Evolutionary conservation across 1,140 invertebrate genomes (phyloP).

Genomic region (Neodiprion pinetum): DNA sequence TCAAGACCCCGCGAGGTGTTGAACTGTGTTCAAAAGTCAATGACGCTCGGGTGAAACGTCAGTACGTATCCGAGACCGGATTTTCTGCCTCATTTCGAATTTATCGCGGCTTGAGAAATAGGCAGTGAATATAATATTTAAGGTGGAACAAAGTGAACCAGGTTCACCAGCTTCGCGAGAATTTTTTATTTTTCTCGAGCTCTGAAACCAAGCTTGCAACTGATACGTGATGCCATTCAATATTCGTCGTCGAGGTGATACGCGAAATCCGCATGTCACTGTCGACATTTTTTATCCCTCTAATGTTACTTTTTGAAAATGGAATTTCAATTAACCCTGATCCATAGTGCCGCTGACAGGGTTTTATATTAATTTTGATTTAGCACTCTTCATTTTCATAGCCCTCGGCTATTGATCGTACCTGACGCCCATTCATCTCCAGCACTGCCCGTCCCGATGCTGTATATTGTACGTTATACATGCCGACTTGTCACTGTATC

Average conservation of each 20-base stretch:
- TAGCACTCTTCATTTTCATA: background rate
- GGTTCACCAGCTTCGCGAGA: too few relatives aligned
- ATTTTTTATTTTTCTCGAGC: too few relatives aligned
- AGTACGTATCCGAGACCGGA: too few relatives aligned
- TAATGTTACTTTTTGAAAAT: background rate
- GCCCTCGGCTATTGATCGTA: background rate
- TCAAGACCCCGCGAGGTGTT: constrained; percentile 18
- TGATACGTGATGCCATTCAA: too few relatives aligned
- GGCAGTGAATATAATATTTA: too few relatives aligned
- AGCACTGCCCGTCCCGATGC: too few relatives aligned
- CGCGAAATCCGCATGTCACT: too few relatives aligned
- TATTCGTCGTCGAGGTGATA: too few relatives aligned
- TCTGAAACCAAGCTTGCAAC: too few relatives aligned
- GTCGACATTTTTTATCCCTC: background rate
- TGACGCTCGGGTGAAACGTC: background rate
- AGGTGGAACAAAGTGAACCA: too few relatives aligned
- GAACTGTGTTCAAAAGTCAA: background rate
- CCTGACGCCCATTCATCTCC: background rate
- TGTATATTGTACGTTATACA: background rate
- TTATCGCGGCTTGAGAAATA: too few relatives aligned
- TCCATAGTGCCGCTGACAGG: background rate
- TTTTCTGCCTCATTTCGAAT: too few relatives aligned
- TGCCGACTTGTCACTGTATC: constrained; percentile 1
- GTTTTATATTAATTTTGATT: background rate
- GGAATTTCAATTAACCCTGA: background rate